phyloP scores from a whole-genome alignment of 2,888 invertebrate genomes.

The Lithophane leautieri region DNA sequence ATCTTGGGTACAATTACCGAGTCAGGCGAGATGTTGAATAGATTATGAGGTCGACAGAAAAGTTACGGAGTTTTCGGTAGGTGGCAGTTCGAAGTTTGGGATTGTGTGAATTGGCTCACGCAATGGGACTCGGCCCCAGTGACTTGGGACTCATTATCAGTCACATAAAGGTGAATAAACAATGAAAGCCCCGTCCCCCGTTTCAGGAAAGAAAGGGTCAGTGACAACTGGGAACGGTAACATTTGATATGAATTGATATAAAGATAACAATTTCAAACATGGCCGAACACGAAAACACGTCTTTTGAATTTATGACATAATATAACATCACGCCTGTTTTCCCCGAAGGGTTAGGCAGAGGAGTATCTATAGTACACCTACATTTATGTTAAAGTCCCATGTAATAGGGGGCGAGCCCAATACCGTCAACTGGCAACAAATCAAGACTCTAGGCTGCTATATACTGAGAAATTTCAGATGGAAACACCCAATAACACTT shows the following conservation, averaged over 20 bases:
- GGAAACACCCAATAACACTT: too few species aligned
- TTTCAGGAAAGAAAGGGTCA: background rate
- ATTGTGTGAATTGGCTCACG: background rate
- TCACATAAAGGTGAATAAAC: background rate
- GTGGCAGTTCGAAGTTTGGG: background rate
- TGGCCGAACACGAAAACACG: too few species aligned
- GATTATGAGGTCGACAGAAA: background rate
- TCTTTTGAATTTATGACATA: background rate
- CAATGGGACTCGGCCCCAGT: background rate
- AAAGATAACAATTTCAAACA: background rate
- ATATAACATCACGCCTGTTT: background rate
- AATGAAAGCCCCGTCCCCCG: too few species aligned
- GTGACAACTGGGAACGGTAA: too few species aligned
- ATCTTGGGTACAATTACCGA: background rate
- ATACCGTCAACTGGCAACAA: too few species aligned
- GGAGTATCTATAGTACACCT: background rate
- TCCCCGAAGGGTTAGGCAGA: background rate
- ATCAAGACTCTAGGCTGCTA: too few species aligned
- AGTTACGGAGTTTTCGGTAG: background rate
- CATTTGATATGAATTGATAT: conserved; percentile 1
- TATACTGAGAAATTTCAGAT: too few species aligned
- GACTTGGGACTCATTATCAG: background rate
- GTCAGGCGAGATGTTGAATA: background rate
- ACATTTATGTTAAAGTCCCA: background rate
- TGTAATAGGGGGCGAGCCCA: too few species aligned